Evolutionary conservation across 2,113 vertebrate species (phyloP).

Genomic region (Alaudala cheleensis): DNA sequence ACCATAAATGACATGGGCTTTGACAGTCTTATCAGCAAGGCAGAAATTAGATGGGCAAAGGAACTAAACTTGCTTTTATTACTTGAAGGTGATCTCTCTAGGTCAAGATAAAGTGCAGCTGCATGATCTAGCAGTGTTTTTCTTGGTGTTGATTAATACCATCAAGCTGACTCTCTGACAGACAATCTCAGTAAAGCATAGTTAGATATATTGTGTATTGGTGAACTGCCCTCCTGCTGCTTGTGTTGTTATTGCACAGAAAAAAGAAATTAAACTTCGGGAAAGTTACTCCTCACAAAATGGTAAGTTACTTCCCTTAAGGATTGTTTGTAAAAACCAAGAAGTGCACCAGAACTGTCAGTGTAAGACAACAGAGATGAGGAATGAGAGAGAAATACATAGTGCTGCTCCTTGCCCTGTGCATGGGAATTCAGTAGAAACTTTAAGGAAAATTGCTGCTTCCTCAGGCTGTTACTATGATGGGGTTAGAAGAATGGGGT

Average conservation of each 20-base stretch:
- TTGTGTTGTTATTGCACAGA: neutral
- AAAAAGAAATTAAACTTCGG: neutral
- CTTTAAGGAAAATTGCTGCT: neutral
- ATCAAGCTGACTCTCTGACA: neutral
- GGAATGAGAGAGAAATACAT: neutral
- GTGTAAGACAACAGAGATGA: neutral
- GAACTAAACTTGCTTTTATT: slow-evolving; percentile 8
- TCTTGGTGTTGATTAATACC: neutral
- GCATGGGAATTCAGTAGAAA: neutral
- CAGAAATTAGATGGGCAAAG: slow-evolving; percentile 3
- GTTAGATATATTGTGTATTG: neutral
- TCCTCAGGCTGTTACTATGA: neutral
- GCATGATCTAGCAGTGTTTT: neutral
- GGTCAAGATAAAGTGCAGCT: neutral
- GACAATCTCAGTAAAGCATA: neutral
- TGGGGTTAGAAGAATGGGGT: neutral
- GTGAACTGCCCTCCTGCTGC: neutral
- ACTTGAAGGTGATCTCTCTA: neutral
- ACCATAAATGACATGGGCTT: neutral
- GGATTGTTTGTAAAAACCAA: neutral
- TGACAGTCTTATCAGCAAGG: neutral
- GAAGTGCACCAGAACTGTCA: neutral
- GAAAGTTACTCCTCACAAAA: neutral
- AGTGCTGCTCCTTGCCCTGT: neutral
- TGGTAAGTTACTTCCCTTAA: neutral